phyloP scores from a whole-genome alignment of 2,113 vertebrate genomes.

The Peromyscus polionotus region DNA sequence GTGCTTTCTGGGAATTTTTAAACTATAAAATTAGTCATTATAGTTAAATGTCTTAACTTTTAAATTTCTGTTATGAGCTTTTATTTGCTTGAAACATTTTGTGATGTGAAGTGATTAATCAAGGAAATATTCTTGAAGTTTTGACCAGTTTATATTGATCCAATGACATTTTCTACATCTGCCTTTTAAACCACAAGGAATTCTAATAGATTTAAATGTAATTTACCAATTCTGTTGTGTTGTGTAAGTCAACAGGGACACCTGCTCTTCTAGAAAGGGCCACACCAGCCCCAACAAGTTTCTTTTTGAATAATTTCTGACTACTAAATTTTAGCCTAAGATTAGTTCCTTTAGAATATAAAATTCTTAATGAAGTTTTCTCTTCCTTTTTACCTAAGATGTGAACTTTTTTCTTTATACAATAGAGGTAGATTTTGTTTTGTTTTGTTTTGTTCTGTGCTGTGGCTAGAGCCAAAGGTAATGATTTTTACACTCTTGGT shows the following conservation, averaged over 20 bases:
- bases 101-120: slow-evolving; percentile 25
- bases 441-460: not conserved
- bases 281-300: not conserved
- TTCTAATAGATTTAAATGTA: slow-evolving; percentile 7
- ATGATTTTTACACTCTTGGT: slow-evolving; percentile 68
- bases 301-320: slow-evolving; percentile 45
- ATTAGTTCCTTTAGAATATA: slow-evolving; percentile 38
- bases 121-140: slow-evolving; percentile 41
- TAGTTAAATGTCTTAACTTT: slow-evolving; percentile 40
- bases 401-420: slow-evolving; percentile 75
- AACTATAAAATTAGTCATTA: slow-evolving; percentile 20
- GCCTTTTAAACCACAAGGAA: slow-evolving; percentile 21
- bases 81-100: slow-evolving; percentile 29
- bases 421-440: slow-evolving; percentile 55
- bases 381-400: slow-evolving; percentile 58
- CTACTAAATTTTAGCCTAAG: slow-evolving; percentile 63
- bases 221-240: not conserved
- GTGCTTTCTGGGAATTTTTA: slow-evolving; percentile 40
- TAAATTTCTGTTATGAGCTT: not conserved
- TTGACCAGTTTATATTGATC: slow-evolving; percentile 16
- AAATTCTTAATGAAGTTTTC: not conserved
- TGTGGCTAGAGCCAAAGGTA: slow-evolving; percentile 65
- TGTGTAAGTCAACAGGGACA: not conserved
- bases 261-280: not conserved
- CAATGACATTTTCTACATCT: not conserved